These are phyloP conservation scores for Lasiurus cinereus DNA, from an alignment of 2,113 vertebrate genomes.

Conservation along the genomic window DNA sequence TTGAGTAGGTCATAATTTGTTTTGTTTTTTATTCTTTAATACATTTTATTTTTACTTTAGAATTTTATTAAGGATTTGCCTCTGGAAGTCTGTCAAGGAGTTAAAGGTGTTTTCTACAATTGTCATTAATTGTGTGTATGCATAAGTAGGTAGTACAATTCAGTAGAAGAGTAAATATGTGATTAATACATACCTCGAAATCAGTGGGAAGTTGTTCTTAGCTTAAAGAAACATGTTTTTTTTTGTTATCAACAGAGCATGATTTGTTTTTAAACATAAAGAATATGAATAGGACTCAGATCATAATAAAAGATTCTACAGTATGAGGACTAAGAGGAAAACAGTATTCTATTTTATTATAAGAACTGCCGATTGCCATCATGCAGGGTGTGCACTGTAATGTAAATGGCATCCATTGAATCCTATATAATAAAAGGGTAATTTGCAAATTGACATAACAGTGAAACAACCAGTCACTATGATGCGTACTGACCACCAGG, in stretches of 20 bases:
- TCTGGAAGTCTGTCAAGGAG: constrained; percentile 18
- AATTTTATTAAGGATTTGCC: constrained; percentile 67
- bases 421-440: too few species aligned
- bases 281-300: neutral
- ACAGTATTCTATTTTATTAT: neutral
- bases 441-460: too few species aligned
- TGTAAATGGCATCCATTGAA: neutral
- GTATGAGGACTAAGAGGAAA: constrained; percentile 25
- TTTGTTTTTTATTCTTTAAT: constrained; percentile 42
- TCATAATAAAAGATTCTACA: neutral
- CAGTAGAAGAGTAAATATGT: constrained; percentile 68
- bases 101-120: constrained; percentile 71
- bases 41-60: constrained; percentile 59
- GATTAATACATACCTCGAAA: constrained; percentile 66
- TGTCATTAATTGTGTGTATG: constrained; percentile 65
- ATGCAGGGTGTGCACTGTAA: neutral
- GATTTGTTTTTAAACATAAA: constrained; percentile 39
- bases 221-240: constrained; percentile 65
- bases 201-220: constrained; percentile 73
- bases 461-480: too few species aligned
- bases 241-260: constrained; percentile 35
- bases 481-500: too few species aligned
- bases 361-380: neutral
- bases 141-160: constrained; percentile 70
- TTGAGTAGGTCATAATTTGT: constrained; percentile 18